These are phyloP conservation scores for Silurus meridionalis DNA, from an alignment of 2,113 vertebrate genomes.

Conservation along the genomic window DNA sequence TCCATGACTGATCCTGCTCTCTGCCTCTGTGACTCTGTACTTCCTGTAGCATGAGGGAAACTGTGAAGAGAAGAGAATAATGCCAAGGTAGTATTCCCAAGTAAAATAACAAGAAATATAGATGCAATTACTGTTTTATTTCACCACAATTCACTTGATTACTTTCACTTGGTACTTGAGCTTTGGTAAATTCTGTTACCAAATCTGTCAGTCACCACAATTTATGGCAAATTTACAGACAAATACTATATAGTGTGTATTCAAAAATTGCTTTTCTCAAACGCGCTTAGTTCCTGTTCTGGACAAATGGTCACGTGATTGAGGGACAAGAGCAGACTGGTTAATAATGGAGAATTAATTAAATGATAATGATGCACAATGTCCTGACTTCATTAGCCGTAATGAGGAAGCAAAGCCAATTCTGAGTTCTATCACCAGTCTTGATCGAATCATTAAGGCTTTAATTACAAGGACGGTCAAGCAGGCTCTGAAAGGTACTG, in stretches of 20 bases:
- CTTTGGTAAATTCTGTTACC: neutral
- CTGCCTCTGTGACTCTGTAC: neutral
- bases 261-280: conserved; percentile 1
- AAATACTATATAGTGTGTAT: neutral
- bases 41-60: neutral
- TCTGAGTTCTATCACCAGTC: conserved; percentile 53
- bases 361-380: conserved; percentile 31
- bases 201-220: neutral
- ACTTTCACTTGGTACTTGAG: neutral
- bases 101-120: neutral
- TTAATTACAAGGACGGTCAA: conserved; percentile 38
- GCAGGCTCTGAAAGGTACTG: conserved; percentile 7
- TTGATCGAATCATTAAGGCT: conserved; percentile 49
- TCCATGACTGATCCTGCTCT: neutral
- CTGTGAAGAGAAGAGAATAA: neutral
- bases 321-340: neutral
- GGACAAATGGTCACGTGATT: conserved; percentile 7
- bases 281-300: neutral
- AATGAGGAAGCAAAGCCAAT: conserved; percentile 51
- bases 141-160: neutral
- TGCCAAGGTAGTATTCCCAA: neutral
- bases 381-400: conserved; percentile 46
- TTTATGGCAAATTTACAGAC: neutral
- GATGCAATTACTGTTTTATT: neutral
- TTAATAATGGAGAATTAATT: conserved; percentile 27